Percentiles rank a stretch among this genome's conserved stretches.
phyloP scores from a whole-genome alignment of 2,888 invertebrate genomes.

The Marronus borbonicus region DNA sequence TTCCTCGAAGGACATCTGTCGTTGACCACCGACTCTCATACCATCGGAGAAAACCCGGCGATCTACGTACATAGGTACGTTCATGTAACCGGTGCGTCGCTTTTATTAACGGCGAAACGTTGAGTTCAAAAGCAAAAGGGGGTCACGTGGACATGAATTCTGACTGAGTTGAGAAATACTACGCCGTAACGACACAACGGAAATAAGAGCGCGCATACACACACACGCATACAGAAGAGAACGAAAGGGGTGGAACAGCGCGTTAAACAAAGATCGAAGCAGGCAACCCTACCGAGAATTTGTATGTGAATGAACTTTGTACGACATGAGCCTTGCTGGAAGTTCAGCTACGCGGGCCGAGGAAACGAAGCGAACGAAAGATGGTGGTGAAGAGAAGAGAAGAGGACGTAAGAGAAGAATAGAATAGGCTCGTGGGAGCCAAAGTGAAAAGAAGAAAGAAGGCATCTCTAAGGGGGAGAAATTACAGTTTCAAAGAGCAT shows the following conservation, averaged over 20 bases:
- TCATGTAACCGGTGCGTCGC: slow-evolving; percentile 30
- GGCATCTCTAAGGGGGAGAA: slow-evolving; percentile 41
- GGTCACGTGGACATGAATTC: slow-evolving; percentile 50
- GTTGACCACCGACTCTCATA: slow-evolving; percentile 53
- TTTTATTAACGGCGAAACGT: slow-evolving; percentile 45
- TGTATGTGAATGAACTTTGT: slow-evolving; percentile 55
- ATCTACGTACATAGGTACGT: background rate
- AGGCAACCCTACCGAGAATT: slow-evolving; percentile 53
- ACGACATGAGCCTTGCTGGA: slow-evolving; percentile 22
- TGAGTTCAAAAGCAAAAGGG: slow-evolving; percentile 45
- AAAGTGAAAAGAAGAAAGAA: slow-evolving; percentile 5
- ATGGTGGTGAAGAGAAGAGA: slow-evolving; percentile 18
- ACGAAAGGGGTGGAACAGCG: slow-evolving; percentile 55
- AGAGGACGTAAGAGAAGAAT: background rate
- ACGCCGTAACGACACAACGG: slow-evolving; percentile 51
- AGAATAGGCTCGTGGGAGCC: background rate
- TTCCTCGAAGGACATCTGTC: slow-evolving; percentile 56
- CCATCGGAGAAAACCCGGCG: slow-evolving; percentile 1
- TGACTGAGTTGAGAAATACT: background rate
- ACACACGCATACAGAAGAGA: slow-evolving; percentile 26
- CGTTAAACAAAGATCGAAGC: slow-evolving; percentile 53
- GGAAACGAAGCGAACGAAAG: slow-evolving; percentile 19
- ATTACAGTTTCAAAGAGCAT: slow-evolving; percentile 51
- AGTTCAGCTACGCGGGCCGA: too few species aligned
- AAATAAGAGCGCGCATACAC: slow-evolving; percentile 44